Conservation (phyloP, 92 coral and sea anemone species). For the Epizoanthus ramosus region DNA sequence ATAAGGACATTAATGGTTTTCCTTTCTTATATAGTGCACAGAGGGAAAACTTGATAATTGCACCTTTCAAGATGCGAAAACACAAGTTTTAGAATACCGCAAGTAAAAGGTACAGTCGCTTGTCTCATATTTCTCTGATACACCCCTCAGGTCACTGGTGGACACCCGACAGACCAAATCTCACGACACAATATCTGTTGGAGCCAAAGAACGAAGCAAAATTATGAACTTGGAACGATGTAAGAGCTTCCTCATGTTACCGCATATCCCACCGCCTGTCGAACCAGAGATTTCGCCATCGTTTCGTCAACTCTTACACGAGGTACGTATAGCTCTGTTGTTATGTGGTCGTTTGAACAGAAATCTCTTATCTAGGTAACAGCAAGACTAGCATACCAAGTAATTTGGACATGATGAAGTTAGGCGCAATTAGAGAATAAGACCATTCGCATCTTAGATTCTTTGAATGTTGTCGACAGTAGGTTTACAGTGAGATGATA, state of each 20-base stretch:
- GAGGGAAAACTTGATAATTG: too few species aligned
- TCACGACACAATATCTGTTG: conserved; percentile 8
- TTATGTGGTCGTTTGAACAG: not conserved
- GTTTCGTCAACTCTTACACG: conserved; percentile 30
- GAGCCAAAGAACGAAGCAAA: conserved; percentile 1
- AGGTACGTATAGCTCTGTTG: not conserved
- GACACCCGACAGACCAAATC: conserved; percentile 6
- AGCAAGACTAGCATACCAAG: too few species aligned
- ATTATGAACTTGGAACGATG: conserved; percentile 9
- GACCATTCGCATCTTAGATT: too few species aligned
- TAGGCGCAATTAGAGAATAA: too few species aligned
- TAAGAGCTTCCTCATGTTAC: conserved; percentile 30
- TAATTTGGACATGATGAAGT: too few species aligned
- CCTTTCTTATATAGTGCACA: too few species aligned
- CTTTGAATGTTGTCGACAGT: too few species aligned
- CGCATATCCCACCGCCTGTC: conserved; percentile 10
- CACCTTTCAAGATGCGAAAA: too few species aligned
- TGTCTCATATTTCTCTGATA: not conserved
- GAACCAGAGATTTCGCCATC: conserved; percentile 18
- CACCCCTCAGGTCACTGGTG: not conserved
- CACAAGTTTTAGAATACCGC: not conserved
- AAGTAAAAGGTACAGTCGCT: not conserved
- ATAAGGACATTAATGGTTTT: too few species aligned
- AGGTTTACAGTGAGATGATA: too few species aligned
- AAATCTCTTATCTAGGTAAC: too few species aligned